Base-by-base conservation (phyloP, 1,140 invertebrate genomes). In the Mercenaria mercenaria region DNA sequence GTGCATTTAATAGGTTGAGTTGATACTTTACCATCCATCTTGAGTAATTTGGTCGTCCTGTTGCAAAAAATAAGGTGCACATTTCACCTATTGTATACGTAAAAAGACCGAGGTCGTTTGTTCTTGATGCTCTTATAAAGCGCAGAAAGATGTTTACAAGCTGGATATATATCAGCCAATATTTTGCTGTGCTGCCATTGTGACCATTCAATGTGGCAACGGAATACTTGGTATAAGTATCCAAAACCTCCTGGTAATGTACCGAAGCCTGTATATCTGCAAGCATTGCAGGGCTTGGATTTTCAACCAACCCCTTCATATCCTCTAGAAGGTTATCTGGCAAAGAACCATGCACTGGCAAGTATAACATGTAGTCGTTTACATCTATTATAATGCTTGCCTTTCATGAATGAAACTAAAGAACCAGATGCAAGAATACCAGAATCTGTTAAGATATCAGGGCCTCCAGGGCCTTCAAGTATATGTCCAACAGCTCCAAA, bases 401-500 rank as follows among this genome's bases (percentile, higher is more conserved):
- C 96, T 0, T 77, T 85, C 23, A 96, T 59, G 93, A 96, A 95
- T 59, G 94, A 89, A 80, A 11, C 94, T 0, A 96, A 84, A 20
- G 96, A 96, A 26, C 96, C 96, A 84, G 34, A 92, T 50, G 96
- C 96, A 47, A 96, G 34, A 10, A 96, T 90, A 77, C 94, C 92
- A 72, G 92, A 93, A 26, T 96, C 92, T 39, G 96, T 93, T 92
- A 96, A 93, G 0, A 96, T 90, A 64, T 95, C 92, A 1, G 95
- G 89, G 91, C 96, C 91, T 20, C 96, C 96, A 93, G 95, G 95
- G 59, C 95, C 93, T 61, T 91, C 83, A 39, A 97, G 96, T 61
- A 96, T 90, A 93, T 96, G 96, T 32, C 96, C 96, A 26, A 96
- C 37, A 1, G 95, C 95, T 93, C 96, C 96, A 89, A 96, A 96